Conservation (phyloP, 2,888 invertebrate genomes). For the Hirtodrosophila confusa region DNA sequence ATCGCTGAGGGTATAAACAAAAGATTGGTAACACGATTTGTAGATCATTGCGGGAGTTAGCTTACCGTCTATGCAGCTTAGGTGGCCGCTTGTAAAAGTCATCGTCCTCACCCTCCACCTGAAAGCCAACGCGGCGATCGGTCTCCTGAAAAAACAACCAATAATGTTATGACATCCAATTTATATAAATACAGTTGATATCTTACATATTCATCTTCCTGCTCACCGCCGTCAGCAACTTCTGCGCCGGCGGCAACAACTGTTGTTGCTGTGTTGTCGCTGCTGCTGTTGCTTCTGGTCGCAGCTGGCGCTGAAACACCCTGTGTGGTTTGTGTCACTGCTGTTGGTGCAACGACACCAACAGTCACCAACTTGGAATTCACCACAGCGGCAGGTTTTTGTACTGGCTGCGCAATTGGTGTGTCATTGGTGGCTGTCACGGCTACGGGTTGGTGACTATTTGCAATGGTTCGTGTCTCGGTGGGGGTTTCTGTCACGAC, state of each 20-base stretch:
- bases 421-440: slow-evolving; percentile 47
- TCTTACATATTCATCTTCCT: slow-evolving; percentile 88
- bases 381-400: slow-evolving; percentile 61
- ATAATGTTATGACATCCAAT: neutral
- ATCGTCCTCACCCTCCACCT: slow-evolving; percentile 84
- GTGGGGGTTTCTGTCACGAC: slow-evolving; percentile 60
- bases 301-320: slow-evolving; percentile 45
- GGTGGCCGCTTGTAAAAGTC: slow-evolving; percentile 84
- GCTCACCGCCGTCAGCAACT: slow-evolving; percentile 87
- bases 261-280: slow-evolving; percentile 32
- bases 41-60: neutral
- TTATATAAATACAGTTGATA: slow-evolving; percentile 25
- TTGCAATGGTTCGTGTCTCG: slow-evolving; percentile 56
- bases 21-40: neutral
- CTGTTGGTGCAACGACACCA: slow-evolving; percentile 57
- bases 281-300: slow-evolving; percentile 26
- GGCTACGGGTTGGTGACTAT: slow-evolving; percentile 61
- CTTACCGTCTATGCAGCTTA: slow-evolving; percentile 84
- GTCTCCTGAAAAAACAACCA: slow-evolving; percentile 82
- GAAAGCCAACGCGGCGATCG: slow-evolving; percentile 88
- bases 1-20: slow-evolving; percentile 87
- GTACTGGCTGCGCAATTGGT: slow-evolving; percentile 49
- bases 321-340: slow-evolving; percentile 61
- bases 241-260: slow-evolving; percentile 38
- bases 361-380: slow-evolving; percentile 49